A percentile compares a stretch with the other conserved stretches of the same genome.
phyloP scores from a whole-genome alignment of 1,140 invertebrate species.

The Drosophila bipectinata region DNA sequence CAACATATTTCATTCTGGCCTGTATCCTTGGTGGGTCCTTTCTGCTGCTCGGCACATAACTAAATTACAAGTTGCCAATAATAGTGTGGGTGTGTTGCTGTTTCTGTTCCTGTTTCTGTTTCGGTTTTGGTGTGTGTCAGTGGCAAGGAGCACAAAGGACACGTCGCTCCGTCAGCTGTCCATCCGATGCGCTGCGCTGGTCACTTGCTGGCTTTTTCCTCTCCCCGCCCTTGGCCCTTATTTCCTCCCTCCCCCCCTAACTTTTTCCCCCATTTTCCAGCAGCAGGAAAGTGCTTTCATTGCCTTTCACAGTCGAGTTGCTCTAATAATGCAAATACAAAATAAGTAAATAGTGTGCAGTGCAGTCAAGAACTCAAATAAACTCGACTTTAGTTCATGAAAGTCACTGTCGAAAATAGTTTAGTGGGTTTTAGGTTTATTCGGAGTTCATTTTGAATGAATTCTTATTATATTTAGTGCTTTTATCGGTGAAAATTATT shows the following conservation, averaged over 20 bases:
- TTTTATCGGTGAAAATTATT: too few relatives aligned
- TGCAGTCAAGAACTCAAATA: slow-evolving; percentile 16
- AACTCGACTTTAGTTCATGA: slow-evolving; percentile 22
- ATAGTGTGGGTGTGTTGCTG: slow-evolving; percentile 25
- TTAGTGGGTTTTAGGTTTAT: neutral
- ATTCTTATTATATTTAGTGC: too few relatives aligned
- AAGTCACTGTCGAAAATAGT: slow-evolving; percentile 1
- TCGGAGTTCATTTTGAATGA: too few relatives aligned
- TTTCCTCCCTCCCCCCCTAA: neutral
- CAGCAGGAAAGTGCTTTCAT: neutral
- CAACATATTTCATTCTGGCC: slow-evolving; percentile 48
- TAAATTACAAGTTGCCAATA: slow-evolving; percentile 81
- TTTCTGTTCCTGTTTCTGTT: neutral
- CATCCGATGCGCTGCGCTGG: slow-evolving; percentile 35
- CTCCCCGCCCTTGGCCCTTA: neutral
- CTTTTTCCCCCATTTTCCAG: neutral
- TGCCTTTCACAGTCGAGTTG: slow-evolving; percentile 68
- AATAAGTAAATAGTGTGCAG: slow-evolving; percentile 69
- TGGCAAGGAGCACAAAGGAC: slow-evolving; percentile 53
- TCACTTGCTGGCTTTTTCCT: slow-evolving; percentile 13
- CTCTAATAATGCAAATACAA: slow-evolving; percentile 75
- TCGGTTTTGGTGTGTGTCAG: neutral
- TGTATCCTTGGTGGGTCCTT: slow-evolving; percentile 25
- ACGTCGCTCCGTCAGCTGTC: slow-evolving; percentile 44
- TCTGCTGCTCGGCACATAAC: slow-evolving; percentile 54